phyloP scores from a whole-genome alignment of 2,797 vertebrate genomes.

The Smutsia temminckii region DNA sequence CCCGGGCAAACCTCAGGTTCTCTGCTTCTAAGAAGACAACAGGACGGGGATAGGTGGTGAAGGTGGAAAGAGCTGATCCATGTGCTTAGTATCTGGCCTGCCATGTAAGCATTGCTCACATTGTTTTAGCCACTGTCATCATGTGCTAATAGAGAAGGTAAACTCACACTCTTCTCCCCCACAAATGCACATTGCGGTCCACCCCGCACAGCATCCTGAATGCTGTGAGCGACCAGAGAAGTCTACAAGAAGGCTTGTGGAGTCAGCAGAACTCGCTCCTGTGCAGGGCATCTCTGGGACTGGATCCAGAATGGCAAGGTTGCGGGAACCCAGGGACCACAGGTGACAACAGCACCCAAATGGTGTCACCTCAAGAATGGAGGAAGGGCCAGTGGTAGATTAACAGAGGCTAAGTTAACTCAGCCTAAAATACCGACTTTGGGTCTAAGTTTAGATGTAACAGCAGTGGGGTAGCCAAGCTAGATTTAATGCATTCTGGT shows the following conservation, averaged over 20 bases:
- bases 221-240: neutral
- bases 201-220: accelerated
- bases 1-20: neutral
- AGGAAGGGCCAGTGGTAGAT: neutral
- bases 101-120: accelerated
- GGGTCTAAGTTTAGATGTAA: neutral
- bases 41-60: accelerated
- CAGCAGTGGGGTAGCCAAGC: neutral
- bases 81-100: neutral
- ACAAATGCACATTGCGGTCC: accelerated
- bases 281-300: neutral
- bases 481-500: neutral
- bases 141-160: accelerated
- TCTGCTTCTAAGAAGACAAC: accelerated
- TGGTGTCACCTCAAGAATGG: accelerated
- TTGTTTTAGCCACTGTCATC: neutral
- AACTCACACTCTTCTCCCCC: neutral
- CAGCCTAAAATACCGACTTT: accelerated
- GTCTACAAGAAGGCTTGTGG: neutral
- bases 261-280: neutral
- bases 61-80: accelerated
- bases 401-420: neutral
- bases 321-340: neutral
- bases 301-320: neutral
- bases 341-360: neutral